Percentiles rank a stretch among this genome's conserved stretches.
Conservation (phyloP, 2,113 vertebrate genomes). For the Nansenia antarctica region DNA sequence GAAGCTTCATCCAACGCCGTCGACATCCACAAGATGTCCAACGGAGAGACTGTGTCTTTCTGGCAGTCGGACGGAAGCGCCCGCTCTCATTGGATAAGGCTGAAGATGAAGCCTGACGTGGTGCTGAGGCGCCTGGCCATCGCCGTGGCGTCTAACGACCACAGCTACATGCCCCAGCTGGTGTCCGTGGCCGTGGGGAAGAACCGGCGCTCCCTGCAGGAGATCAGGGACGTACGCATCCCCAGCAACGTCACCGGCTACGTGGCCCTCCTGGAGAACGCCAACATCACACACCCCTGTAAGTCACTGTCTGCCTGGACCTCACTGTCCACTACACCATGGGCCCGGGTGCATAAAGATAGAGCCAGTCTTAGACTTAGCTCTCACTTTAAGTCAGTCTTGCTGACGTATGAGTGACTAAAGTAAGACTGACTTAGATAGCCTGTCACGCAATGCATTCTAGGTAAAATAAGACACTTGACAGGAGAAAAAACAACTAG, state of each 20-base stretch:
- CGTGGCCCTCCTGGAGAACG: conserved; percentile 93
- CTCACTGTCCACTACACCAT: background rate
- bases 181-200: conserved; percentile 93
- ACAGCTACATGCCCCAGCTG: conserved; percentile 99
- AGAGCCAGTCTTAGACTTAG: too few species aligned
- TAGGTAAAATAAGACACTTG: too few species aligned
- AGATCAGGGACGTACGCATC: conserved; percentile 94
- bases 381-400: background rate
- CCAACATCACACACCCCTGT: conserved; percentile 95
- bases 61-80: conserved; percentile 98
- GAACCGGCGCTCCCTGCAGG: conserved; percentile 85
- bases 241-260: conserved; percentile 96
- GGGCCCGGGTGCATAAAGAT: too few species aligned
- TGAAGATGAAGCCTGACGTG: conserved; percentile 95
- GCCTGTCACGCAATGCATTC: background rate
- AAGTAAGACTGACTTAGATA: background rate
- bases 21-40: conserved; percentile 93
- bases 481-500: too few species aligned
- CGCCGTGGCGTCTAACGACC: conserved; percentile 90
- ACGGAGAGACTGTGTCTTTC: conserved; percentile 91
- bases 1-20: conserved; percentile 91
- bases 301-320: conserved; percentile 64
- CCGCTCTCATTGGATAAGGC: conserved; percentile 97
- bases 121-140: conserved; percentile 91
- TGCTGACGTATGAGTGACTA: background rate